Conservation (phyloP, 2,888 invertebrate species). For the Glyphotaelius pellucidus region DNA sequence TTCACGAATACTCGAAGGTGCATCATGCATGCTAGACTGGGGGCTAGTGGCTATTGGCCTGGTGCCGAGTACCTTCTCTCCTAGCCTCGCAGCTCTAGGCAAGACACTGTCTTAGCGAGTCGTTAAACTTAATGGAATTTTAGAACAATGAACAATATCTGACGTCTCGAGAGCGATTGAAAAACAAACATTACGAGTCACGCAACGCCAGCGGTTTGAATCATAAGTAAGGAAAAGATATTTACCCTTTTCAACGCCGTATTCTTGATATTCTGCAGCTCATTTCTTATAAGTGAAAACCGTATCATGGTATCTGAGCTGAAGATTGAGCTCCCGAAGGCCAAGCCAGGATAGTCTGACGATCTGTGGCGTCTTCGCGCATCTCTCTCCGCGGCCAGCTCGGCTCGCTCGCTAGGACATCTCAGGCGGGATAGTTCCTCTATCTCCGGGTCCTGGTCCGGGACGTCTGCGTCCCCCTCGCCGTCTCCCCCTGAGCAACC, state of each 20-base stretch:
- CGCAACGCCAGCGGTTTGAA: background rate
- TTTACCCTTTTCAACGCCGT: constrained; percentile 97
- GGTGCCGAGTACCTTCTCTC: background rate
- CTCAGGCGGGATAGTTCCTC: constrained; percentile 90
- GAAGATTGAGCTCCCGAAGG: constrained; percentile 94
- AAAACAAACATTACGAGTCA: background rate
- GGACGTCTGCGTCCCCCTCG: constrained; percentile 75
- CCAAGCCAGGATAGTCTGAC: constrained; percentile 94
- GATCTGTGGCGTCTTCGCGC: constrained; percentile 87
- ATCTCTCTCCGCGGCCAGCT: constrained; percentile 91
- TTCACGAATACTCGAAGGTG: constrained; percentile 15
- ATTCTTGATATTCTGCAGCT: constrained; percentile 97
- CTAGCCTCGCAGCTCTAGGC: background rate
- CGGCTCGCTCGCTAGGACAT: constrained; percentile 93
- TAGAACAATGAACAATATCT: constrained; percentile 22
- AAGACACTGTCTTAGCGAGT: constrained; percentile 24
- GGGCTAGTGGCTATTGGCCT: background rate
- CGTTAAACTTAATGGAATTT: constrained; percentile 46
- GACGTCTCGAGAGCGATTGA: background rate
- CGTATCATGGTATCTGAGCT: constrained; percentile 99
- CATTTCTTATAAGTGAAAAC: constrained; percentile 97
- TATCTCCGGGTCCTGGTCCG: constrained; percentile 86
- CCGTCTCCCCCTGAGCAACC: constrained; percentile 74
- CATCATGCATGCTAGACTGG: constrained; percentile 21
- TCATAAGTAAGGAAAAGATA: constrained; percentile 68